These are phyloP conservation scores for Cryptoblepharus egeriae DNA, from an alignment of 2,797 vertebrate species.

Conservation along the genomic window DNA sequence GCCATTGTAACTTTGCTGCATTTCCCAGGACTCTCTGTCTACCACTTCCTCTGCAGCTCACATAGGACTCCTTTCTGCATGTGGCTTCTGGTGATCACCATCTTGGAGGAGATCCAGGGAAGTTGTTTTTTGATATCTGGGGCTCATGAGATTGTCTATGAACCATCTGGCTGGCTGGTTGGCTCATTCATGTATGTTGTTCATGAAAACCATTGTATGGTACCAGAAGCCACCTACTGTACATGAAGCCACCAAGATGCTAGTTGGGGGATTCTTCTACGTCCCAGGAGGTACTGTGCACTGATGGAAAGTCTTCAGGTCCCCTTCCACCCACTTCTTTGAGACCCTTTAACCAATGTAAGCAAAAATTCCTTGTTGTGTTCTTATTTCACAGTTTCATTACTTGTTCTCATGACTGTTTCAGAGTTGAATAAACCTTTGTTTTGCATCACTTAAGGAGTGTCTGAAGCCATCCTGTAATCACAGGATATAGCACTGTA, in stretches of 20 bases:
- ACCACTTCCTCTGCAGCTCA: too few relatives aligned
- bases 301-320: too few relatives aligned
- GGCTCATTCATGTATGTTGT: too few relatives aligned
- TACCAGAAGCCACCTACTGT: background rate
- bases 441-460: background rate
- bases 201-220: background rate
- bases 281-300: too few relatives aligned
- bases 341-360: too few relatives aligned
- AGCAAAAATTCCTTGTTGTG: too few relatives aligned
- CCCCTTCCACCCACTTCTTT: too few relatives aligned
- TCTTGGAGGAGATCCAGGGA: too few relatives aligned
- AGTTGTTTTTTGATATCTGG: background rate
- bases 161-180: background rate
- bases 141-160: background rate
- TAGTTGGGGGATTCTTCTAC: too few relatives aligned
- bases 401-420: background rate
- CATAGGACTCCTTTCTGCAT: background rate
- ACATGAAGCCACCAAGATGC: background rate
- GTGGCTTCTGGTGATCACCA: background rate
- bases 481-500: background rate
- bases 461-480: background rate
- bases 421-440: background rate
- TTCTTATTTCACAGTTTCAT: background rate
- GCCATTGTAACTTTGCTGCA: accelerated
- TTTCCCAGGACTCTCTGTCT: background rate